Conservation (phyloP, 2,888 invertebrate species). For the Chorisops tibialis region DNA sequence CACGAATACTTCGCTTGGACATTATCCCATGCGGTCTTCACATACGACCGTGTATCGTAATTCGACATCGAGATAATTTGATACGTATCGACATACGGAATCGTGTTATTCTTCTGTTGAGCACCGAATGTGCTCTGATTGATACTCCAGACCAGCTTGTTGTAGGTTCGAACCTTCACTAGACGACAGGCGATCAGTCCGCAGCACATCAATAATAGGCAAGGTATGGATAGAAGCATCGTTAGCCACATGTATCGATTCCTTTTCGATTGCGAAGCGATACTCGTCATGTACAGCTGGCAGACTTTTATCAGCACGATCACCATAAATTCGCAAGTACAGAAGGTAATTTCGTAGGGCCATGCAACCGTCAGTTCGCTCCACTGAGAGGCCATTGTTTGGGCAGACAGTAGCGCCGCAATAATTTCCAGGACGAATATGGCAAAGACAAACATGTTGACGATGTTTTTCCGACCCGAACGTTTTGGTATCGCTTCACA, state of each 20-base stretch:
- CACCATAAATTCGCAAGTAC: slow-evolving; percentile 2
- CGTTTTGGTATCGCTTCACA: not conserved
- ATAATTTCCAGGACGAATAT: slow-evolving; percentile 16
- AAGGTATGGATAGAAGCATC: slow-evolving; percentile 3
- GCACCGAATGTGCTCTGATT: not conserved
- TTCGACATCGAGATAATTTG: slow-evolving; percentile 21
- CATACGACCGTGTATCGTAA: slow-evolving; percentile 7
- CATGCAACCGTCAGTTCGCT: slow-evolving; percentile 17
- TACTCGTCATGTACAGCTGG: slow-evolving; percentile 11
- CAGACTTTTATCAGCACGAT: slow-evolving; percentile 7
- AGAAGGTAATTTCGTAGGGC: slow-evolving; percentile 26
- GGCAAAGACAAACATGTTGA: not conserved
- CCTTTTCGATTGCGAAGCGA: not conserved
- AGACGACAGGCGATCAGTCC: slow-evolving; percentile 8
- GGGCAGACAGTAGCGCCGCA: slow-evolving; percentile 7
- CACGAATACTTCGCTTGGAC: slow-evolving; percentile 24
- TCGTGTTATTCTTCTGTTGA: not conserved
- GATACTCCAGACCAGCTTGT: slow-evolving; percentile 1
- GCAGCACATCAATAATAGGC: slow-evolving; percentile 9
- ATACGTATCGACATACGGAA: slow-evolving; percentile 7
- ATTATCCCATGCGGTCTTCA: slow-evolving; percentile 22
- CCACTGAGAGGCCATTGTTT: slow-evolving; percentile 4
- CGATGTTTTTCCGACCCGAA: not conserved
- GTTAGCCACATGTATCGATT: slow-evolving; percentile 8
- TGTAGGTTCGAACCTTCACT: slow-evolving; percentile 8